A percentile compares a stretch with the other conserved stretches of the same genome.
Evolutionary conservation across 1,140 invertebrate genomes (phyloP).

Genomic region (Nomia melanderi): DNA sequence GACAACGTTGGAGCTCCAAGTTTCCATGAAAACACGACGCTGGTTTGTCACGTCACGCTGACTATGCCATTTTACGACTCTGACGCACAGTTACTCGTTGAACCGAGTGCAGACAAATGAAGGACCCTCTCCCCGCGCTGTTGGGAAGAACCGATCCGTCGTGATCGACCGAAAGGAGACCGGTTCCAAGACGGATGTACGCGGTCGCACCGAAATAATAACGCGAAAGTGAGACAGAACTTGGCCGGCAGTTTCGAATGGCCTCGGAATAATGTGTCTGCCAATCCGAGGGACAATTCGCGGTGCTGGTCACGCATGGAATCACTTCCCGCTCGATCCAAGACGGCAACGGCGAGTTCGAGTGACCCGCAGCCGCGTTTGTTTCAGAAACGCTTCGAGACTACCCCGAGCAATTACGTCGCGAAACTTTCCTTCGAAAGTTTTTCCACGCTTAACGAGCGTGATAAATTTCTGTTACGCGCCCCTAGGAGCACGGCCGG

Average conservation of each 20-base stretch:
- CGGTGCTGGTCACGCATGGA: constrained; percentile 18
- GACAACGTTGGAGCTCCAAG: no score
- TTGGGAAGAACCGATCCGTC: not conserved
- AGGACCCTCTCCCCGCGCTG: no score
- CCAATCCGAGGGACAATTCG: not conserved
- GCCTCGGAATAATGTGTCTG: constrained; percentile 6
- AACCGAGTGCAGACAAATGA: no score
- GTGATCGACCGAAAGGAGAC: not conserved
- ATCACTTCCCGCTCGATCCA: constrained; percentile 22
- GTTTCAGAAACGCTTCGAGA: constrained; percentile 54
- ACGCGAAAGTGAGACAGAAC: not conserved
- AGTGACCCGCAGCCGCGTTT: constrained; percentile 38
- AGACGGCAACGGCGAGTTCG: constrained; percentile 23
- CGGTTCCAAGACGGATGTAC: no score
- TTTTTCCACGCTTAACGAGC: constrained; percentile 76
- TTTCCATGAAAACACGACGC: no score
- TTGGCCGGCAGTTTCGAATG: not conserved
- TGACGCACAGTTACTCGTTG: no score
- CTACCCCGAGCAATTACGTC: constrained; percentile 73
- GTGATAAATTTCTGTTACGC: constrained; percentile 78
- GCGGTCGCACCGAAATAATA: not conserved
- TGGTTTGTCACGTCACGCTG: no score
- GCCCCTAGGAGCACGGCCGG: constrained; percentile 46
- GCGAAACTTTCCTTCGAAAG: constrained; percentile 73
- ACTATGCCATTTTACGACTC: no score